Evolutionary conservation across 2,888 invertebrate genomes (phyloP).

Genomic region (Colletes collaris): DNA sequence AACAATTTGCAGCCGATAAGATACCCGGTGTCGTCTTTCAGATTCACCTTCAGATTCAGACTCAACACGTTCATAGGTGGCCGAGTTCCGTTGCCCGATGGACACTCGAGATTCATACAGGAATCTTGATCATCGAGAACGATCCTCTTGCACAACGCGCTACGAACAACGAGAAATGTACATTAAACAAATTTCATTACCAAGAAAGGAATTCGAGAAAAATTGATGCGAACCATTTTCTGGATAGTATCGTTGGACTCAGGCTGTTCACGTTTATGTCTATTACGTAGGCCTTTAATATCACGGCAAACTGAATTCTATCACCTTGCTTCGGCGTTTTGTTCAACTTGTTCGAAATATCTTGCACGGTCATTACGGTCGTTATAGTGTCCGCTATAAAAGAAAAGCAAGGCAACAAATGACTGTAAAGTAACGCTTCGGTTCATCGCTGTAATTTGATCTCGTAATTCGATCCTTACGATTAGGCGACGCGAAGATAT

Average conservation of each 20-base stretch:
- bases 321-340: conserved; percentile 77
- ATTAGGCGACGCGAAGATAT: conserved; percentile 77
- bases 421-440: background rate
- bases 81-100: conserved; percentile 78
- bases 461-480: conserved; percentile 66
- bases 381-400: conserved; percentile 84
- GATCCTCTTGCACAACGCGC: conserved; percentile 77
- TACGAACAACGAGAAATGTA: conserved; percentile 41
- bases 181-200: background rate
- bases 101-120: conserved; percentile 80
- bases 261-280: conserved; percentile 89
- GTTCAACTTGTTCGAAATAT: conserved; percentile 84
- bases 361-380: conserved; percentile 86
- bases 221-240: conserved; percentile 70
- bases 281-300: conserved; percentile 88
- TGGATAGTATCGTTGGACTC: conserved; percentile 59
- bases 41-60: conserved; percentile 76
- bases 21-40: conserved; percentile 80
- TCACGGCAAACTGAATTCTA: conserved; percentile 87
- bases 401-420: background rate
- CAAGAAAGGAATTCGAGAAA: background rate
- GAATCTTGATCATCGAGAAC: conserved; percentile 74
- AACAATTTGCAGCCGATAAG: conserved; percentile 79
- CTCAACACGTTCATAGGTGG: conserved; percentile 72
- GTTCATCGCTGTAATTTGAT: background rate